These are phyloP conservation scores for Sebastes trivittatus DNA, from an alignment of 2,797 vertebrate genomes.

Conservation along the genomic window DNA sequence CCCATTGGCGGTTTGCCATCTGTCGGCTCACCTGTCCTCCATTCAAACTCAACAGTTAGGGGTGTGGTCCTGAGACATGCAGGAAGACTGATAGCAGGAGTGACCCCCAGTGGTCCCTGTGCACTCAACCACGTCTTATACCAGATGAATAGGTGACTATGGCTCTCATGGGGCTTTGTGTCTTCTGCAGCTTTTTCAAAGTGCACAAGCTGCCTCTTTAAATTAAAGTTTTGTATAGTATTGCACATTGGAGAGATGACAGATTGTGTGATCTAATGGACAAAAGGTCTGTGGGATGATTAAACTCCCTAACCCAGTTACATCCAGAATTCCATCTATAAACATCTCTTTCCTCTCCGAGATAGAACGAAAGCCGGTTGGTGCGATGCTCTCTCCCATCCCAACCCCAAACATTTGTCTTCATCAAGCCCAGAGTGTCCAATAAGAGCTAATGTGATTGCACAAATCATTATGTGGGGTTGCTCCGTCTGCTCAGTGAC, in stretches of 20 bases:
- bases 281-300: conserved; percentile 53
- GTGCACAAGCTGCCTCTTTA: background rate
- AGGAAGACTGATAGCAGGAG: conserved; percentile 34
- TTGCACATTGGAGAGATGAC: background rate
- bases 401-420: conserved; percentile 74
- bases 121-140: conserved; percentile 35
- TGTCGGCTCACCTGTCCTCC: conserved; percentile 73
- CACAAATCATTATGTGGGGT: conserved; percentile 72
- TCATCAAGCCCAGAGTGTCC: conserved; percentile 78
- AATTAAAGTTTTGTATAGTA: conserved; percentile 5
- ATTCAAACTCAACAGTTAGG: conserved; percentile 58
- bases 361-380: conserved; percentile 47
- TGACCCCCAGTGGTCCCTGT: conserved; percentile 27
- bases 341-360: conserved; percentile 53
- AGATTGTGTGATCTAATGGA: conserved; percentile 32
- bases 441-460: conserved; percentile 81
- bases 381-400: conserved; percentile 51
- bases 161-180: conserved; percentile 18
- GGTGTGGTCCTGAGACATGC: conserved; percentile 47
- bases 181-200: conserved; percentile 25
- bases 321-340: conserved; percentile 47
- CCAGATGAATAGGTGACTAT: conserved; percentile 37
- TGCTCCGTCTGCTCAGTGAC: conserved; percentile 77
- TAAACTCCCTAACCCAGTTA: conserved; percentile 58
- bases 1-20: conserved; percentile 71